phyloP scores from a whole-genome alignment of 2,888 invertebrate genomes.

The Tipula lateralis region DNA sequence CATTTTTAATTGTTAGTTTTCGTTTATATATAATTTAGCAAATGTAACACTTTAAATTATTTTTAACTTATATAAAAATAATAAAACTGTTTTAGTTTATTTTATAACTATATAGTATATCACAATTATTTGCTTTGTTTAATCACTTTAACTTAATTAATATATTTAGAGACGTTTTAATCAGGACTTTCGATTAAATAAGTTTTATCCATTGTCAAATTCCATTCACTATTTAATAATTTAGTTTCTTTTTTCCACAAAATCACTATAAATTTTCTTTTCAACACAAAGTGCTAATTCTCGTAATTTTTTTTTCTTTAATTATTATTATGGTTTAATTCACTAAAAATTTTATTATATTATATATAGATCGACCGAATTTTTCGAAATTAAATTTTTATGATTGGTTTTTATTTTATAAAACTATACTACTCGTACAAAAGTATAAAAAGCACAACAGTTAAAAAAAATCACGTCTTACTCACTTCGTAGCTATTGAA shows the following conservation, averaged over 20 bases:
- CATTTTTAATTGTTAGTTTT: constrained; percentile 38
- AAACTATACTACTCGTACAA: constrained; percentile 28
- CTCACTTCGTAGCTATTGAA: constrained; percentile 48
- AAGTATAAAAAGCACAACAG: constrained; percentile 35
- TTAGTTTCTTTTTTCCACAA: not conserved
- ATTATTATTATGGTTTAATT: not conserved
- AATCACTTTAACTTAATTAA: not conserved
- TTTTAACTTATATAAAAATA: not conserved
- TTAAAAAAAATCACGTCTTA: constrained; percentile 45
- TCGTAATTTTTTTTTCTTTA: not conserved
- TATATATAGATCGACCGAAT: constrained; percentile 3
- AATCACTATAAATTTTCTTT: not conserved
- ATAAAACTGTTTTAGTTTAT: constrained; percentile 7
- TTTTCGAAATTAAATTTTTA: not conserved
- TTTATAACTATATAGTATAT: not conserved
- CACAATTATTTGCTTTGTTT: not conserved
- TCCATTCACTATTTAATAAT: not conserved
- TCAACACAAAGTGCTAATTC: not conserved
- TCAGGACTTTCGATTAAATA: constrained; percentile 35
- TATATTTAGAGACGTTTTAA: constrained; percentile 30
- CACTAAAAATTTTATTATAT: not conserved
- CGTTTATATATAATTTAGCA: not conserved
- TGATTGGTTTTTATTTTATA: not conserved
- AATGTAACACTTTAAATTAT: constrained; percentile 5
- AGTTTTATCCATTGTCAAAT: constrained; percentile 35